A percentile compares a stretch with the other conserved stretches of the same genome.
phyloP scores from a whole-genome alignment of 2,113 vertebrate species.

The Chaetops frenatus region DNA sequence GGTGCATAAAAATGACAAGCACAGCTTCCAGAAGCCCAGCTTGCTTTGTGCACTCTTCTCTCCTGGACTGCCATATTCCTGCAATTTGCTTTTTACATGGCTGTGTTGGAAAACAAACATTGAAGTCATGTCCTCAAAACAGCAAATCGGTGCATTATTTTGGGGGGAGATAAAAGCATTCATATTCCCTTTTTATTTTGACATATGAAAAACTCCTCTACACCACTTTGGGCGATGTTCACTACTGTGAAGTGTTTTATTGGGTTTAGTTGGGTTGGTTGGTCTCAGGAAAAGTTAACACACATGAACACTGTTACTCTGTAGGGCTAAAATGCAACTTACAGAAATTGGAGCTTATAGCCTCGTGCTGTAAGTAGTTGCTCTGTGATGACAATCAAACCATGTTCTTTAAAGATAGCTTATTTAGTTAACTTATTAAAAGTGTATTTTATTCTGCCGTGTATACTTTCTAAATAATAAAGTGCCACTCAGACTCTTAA shows the following conservation, averaged over 20 bases:
- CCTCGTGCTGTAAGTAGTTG: background rate
- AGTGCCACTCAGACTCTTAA: background rate
- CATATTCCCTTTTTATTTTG: background rate
- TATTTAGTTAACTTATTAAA: background rate
- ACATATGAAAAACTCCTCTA: background rate
- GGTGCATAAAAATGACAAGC: background rate
- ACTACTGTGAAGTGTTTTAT: background rate
- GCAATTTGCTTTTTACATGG: background rate
- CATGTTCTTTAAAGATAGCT: background rate
- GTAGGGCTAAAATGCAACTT: background rate
- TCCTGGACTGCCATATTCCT: background rate
- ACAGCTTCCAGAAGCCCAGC: background rate
- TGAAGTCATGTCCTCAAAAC: background rate
- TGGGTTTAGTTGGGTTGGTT: background rate
- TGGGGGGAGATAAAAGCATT: background rate
- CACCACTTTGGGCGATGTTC: background rate
- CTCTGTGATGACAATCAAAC: background rate
- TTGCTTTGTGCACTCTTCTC: fast-evolving
- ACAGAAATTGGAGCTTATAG: background rate
- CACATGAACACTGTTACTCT: background rate
- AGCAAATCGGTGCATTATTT: background rate
- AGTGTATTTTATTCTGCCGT: background rate
- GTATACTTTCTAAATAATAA: background rate
- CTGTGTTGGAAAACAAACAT: background rate
- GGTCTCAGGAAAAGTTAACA: background rate